Base-by-base conservation (phyloP, 2,797 vertebrate genomes). In the Nasua narica region DNA sequence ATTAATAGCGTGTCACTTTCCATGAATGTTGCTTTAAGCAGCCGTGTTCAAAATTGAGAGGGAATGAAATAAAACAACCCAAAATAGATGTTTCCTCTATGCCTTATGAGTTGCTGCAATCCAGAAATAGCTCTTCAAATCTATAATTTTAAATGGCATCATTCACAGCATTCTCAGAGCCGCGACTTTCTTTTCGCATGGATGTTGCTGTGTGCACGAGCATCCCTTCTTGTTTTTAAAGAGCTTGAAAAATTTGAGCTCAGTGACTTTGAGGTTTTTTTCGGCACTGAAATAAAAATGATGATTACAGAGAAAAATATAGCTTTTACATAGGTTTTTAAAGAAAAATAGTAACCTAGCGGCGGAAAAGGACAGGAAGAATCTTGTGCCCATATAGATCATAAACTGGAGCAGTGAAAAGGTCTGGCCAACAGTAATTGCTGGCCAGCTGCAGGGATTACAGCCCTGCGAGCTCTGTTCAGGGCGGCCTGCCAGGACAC, bases 1-100 rank as follows among this genome's bases (percentile, higher is more conserved):
- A 98, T 98, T 97, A 97, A 98, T 96, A 91, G 96, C 93, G 3
- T 97, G 97, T 97, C 97, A 97, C 90, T 97, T 96, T 83, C 90
- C 60, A 76, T 74, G 96, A 94, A 96, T 76, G 97, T 91, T 96
- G 96, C 89, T 97, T 87, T 95, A 90, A 96, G 97, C 88, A 91
- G 92, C 92, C 11, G 56, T 58, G 90, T 79, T 95, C 87, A 60
- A 81, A 97, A 92, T 93, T 84, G 85, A 97, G 93, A 92, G 95
- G 96, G 84, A 92, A 97, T 94, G 96, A 97, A 98, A 96, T 93
- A 79, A 96, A 98, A 96, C 97, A 97, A 96, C 95, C 87, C 72
- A 43, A 96, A 97, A 97, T 97, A 97, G 96, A 92, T 76, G 91
- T 93, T 97, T 97, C 91, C 97, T 95, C 91, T 82, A 48, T 74